These are phyloP conservation scores for Cryptoprocta ferox DNA, from an alignment of 2,797 vertebrate genomes.

Conservation along the genomic window DNA sequence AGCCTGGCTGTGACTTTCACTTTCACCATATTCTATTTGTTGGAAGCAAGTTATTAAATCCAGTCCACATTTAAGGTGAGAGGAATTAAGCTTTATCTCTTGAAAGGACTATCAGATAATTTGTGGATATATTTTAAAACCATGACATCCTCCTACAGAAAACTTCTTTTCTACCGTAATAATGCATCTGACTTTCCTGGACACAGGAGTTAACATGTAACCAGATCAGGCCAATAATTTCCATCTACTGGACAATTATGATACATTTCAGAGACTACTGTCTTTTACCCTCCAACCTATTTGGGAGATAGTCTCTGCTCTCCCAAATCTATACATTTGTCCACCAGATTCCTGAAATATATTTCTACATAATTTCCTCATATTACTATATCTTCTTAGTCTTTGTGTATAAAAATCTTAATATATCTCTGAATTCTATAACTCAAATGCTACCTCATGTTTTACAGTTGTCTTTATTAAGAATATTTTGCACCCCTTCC, in stretches of 20 bases:
- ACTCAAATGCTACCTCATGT: background rate
- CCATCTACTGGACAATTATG: background rate
- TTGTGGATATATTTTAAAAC: background rate
- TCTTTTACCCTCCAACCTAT: background rate
- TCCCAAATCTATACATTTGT: background rate
- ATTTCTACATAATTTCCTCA: background rate
- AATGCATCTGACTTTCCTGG: background rate
- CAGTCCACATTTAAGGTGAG: background rate
- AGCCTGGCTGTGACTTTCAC: background rate
- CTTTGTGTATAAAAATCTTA: background rate
- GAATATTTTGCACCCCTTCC: background rate
- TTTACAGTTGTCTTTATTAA: background rate
- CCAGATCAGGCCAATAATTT: background rate
- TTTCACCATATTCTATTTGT: background rate
- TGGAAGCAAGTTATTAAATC: background rate
- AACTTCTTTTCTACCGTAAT: background rate
- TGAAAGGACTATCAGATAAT: background rate
- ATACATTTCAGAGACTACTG: background rate
- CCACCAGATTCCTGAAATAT: background rate
- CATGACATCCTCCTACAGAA: background rate
- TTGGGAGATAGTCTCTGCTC: background rate
- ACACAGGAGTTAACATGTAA: background rate
- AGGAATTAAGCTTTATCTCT: background rate
- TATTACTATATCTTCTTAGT: background rate
- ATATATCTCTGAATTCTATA: background rate